Base-by-base conservation (phyloP, 53 echinoderm and acorn worm genomes). In the Antedon mediterranea region DNA sequence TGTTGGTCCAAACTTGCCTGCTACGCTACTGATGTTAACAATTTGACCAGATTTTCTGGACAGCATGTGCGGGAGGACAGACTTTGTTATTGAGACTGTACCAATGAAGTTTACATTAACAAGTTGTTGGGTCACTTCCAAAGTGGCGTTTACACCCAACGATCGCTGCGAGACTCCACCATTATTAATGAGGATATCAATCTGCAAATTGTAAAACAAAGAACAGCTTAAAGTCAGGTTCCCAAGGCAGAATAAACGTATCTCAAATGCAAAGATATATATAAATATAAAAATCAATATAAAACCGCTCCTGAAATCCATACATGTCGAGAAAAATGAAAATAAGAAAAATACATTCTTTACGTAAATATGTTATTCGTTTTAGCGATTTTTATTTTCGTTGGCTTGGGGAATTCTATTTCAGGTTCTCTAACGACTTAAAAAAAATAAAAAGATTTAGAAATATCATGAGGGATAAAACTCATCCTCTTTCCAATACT, bases 121-220 rank as follows among this genome's bases (percentile, higher is more conserved):
- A 43, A 90, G 73, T 42, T 85, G 88, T 76, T 81, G 71, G 83
- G 88, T 89, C 8, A 90, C 88, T 26, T 88, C 84, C 1, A 90
- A 44, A 28, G 75, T 84, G 71, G 90, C 86, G 4, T 93, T 85
- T 31, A 37, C 30, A 14, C 82, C 82, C 26, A 82, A 32, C 13
- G 90, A 84, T 6, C 94, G 79, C 43, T 93, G 94, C 28, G 89
- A 82, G 5, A 86, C 79, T 23, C 94, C 94, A 74, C 88, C 90
- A 85, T 90, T 93, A 76, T 93, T 93, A 29, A 93, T 81, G 31
- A 93, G 77, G 43, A 93, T 83, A 73, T 93, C 94, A 28, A 93
- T 78, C 94, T 93, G 75, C 6, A 26, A 71, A 70, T 20, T 41
- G 9, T 77, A 57, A 34, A 31, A 82, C 27, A 9, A 78, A 41